Evolutionary conservation across 2,888 invertebrate genomes (phyloP), one percentile per base, ranked within the genome.

Genomic region (Xanthorhoe designata): DNA sequence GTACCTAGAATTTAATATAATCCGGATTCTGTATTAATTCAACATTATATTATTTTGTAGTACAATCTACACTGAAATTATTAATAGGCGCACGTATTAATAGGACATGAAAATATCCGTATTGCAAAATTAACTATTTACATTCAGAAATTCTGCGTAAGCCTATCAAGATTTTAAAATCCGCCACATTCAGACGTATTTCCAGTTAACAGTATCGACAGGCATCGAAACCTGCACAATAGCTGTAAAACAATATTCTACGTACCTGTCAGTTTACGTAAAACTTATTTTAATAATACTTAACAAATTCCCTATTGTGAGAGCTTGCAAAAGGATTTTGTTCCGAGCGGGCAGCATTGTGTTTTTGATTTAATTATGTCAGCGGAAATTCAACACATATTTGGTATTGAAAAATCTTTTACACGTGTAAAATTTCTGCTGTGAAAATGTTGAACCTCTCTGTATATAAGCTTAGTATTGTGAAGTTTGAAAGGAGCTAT

Each of bases 351-450:
- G 61, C 64, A 63, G 56, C 68, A 74, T 74, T 72, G 70, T 73
- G 67, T 66, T 69, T 75, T 71, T 69, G 64, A 56, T 66, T 65
- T 63, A 73, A 76, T 73, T 72, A 65, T 70, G 64, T 67, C 62
- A 61, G 64, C 35, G 47, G 62, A 57, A 70, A 62, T 66, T 56
- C 62, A 53, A 29, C 56, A 63, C 18, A 19, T 72, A 50, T 71
- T 68, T 66, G 65, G 62, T 51, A 52, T 61, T 52, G 54, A 60
- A 45, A 77, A 78, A 78, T 74, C 71, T 76, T 68, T 73, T 75
- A 71, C 80, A 78, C 78, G 81, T 73, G 76, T 64, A 68, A 42
- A 66, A 67, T 72, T 65, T 62, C 66, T 69, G 56, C 62, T 72
- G 69, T 66, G 66, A 58, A 68, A 59, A 71, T 45, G 68, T 64